Evolutionary conservation across 2,797 vertebrate genomes (phyloP), one percentile per base, ranked within the genome.

Genomic region (Stomatorhinus walkeri): DNA sequence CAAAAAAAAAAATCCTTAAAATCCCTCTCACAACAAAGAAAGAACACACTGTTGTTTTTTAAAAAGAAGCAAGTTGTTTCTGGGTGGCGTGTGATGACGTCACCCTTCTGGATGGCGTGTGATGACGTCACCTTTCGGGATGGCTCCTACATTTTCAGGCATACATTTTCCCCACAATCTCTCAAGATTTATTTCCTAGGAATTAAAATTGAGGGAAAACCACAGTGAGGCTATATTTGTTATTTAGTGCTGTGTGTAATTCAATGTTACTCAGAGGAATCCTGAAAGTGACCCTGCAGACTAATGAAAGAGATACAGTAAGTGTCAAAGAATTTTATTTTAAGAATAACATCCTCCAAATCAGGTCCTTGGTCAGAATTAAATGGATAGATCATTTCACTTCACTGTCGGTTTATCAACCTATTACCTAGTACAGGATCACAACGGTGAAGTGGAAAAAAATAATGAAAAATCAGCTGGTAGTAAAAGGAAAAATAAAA

Each of bases 11-110:
- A 46, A 81, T 90, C 87, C 89, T 88, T 36, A 36, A 16, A 72
- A 72, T 32, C 64, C 28, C 85, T 93, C 90, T 89, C 88, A 90
- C 92, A 91, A 93, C 90, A 92, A 93, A 91, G 64, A 87, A 90
- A 87, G 90, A 92, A 91, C 3, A 91, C 89, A 90, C 87, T 84
- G 90, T 91, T 89, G 90, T 90, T 89, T 89, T 90, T 91, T 89
- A 68, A 46, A 48, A 28, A 89, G 81, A 92, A 93, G 91, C 92
- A 94, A 93, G 92, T 93, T 89, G 54, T 86, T 91, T 92, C 91
- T 93, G 93, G 93, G 93, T 91, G 86, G 92, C 91, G 91, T 90
- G 91, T 91, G 88, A 94, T 95, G 93, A 95, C 93, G 92, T 95
- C 93, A 95, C 91, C 91, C 90, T 93, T 68, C 85, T 94, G 94